Evolutionary conservation across 2,797 vertebrate species (phyloP).

Genomic region (Taenioides sp.): DNA sequence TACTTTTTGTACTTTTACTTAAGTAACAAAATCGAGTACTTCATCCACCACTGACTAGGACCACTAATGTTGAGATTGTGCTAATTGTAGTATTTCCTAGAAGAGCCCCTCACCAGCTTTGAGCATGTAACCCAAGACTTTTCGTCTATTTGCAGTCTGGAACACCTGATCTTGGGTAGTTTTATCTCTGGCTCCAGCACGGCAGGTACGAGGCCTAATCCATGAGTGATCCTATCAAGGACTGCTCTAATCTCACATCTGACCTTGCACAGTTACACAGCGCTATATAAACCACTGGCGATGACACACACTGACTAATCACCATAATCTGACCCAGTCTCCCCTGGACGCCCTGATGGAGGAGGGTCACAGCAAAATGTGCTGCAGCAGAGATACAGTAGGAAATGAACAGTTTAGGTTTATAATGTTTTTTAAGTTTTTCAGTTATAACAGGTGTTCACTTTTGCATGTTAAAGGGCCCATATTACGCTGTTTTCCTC

Average conservation of each 20-base stretch:
- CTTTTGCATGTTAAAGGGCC: background rate
- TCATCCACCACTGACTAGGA: background rate
- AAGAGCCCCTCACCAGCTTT: background rate
- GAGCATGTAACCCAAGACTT: background rate
- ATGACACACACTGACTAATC: constrained; percentile 62
- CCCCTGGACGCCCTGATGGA: constrained; percentile 24
- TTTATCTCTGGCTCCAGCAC: constrained; percentile 20
- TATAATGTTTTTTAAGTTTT: background rate
- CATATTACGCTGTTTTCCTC: no score
- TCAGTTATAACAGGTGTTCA: no score
- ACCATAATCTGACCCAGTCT: constrained; percentile 62
- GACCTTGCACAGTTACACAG: constrained; percentile 54
- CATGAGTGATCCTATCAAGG: constrained; percentile 61
- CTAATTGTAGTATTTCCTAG: background rate
- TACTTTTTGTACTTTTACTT: no score
- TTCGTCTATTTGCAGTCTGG: constrained; percentile 7
- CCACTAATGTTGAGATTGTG: background rate
- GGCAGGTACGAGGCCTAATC: constrained; percentile 60
- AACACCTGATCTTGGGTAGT: constrained; percentile 50
- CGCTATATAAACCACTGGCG: constrained; percentile 67
- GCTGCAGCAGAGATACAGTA: background rate
- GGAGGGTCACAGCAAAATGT: constrained; percentile 13
- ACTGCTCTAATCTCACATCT: constrained; percentile 57
- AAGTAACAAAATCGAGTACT: no score
- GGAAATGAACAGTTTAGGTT: background rate